phyloP scores from a whole-genome alignment of 2,797 vertebrate species.

The Ctenopoma multispine region DNA sequence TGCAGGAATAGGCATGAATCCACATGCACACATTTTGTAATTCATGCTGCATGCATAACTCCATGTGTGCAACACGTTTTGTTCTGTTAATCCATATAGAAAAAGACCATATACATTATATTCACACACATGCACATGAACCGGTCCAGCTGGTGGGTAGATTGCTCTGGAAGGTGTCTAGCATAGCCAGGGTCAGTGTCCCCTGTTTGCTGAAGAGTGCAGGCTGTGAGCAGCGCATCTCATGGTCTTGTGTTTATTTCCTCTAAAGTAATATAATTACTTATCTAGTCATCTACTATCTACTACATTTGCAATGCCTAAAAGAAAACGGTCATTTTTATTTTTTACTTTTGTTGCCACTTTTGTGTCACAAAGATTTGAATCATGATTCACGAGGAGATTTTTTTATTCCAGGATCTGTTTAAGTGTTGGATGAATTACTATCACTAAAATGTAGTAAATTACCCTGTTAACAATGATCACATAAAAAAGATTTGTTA shows the following conservation, averaged over 20 bases:
- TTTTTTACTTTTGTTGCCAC: too few relatives aligned
- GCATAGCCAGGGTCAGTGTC: conserved; percentile 33
- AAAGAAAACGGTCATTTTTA: too few relatives aligned
- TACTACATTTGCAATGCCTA: too few relatives aligned
- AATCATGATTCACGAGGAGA: too few relatives aligned
- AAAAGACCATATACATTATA: conserved; percentile 8
- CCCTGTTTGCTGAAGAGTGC: conserved; percentile 51
- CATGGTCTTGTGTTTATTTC: conserved; percentile 71
- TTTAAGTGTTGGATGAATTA: too few relatives aligned
- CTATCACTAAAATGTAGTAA: too few relatives aligned
- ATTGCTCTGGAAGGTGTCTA: conserved; percentile 38
- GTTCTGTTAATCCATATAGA: conserved; percentile 24
- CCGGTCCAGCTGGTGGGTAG: conserved; percentile 46
- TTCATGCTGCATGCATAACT: conserved; percentile 42
- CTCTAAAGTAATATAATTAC: neutral
- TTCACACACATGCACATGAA: neutral
- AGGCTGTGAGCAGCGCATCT: conserved; percentile 70
- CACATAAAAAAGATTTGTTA: too few relatives aligned
- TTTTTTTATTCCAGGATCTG: too few relatives aligned
- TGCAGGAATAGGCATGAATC: conserved; percentile 7
- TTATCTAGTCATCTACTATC: too few relatives aligned
- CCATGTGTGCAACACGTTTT: conserved; percentile 32
- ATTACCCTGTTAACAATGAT: too few relatives aligned
- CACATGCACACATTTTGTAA: conserved; percentile 25
- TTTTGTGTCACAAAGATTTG: too few relatives aligned